Conservation (phyloP, 2,797 vertebrate genomes). For the Lagocephalus sceleratus region DNA sequence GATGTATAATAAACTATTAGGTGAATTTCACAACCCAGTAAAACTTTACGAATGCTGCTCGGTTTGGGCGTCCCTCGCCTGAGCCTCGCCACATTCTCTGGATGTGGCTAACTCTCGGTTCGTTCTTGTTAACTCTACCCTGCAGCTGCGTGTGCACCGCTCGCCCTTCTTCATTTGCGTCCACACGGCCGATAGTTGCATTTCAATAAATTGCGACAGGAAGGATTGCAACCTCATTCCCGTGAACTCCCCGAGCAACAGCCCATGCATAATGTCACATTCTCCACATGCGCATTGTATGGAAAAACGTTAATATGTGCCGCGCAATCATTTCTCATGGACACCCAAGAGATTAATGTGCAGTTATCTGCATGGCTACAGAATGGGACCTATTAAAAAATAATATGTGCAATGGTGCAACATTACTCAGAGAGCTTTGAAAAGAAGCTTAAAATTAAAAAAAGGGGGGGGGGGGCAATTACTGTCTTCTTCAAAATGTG, state of each 20-base stretch:
- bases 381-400: conserved; percentile 46
- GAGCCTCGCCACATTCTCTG: neutral
- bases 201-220: conserved; percentile 36
- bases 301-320: conserved; percentile 40
- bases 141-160: neutral
- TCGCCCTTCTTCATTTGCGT: neutral
- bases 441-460: neutral
- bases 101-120: neutral
- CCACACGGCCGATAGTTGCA: conserved; percentile 6
- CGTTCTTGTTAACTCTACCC: too few species aligned
- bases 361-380: conserved; percentile 52
- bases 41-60: conserved; percentile 48
- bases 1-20: conserved; percentile 61
- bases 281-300: conserved; percentile 27
- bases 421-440: conserved; percentile 30
- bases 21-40: conserved; percentile 48
- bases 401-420: conserved; percentile 36
- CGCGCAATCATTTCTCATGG: conserved; percentile 20
- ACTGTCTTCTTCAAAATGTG: too few species aligned
- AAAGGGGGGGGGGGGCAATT: too few species aligned
- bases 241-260: conserved; percentile 51
- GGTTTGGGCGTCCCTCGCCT: conserved; percentile 26
- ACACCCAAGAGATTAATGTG: conserved; percentile 32
- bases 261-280: conserved; percentile 16
- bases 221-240: conserved; percentile 24